Base-by-base conservation (phyloP, 2,113 vertebrate species). In the Malurus melanocephalus region DNA sequence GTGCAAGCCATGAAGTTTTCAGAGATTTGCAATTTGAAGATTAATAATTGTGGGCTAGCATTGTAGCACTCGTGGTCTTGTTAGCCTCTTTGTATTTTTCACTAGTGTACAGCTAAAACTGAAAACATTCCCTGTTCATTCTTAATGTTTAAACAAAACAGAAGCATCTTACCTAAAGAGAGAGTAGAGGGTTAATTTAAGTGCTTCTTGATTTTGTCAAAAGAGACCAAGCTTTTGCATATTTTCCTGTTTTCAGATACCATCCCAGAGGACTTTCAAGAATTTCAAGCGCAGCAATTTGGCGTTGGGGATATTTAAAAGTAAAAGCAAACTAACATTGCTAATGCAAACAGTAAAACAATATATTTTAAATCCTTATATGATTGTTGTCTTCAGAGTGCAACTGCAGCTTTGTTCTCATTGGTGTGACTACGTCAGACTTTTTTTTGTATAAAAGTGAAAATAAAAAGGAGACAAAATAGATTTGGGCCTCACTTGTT, bases 181-280 rank as follows among this genome's bases (percentile, higher is more conserved):
- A 74, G 3, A 33, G 13, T 21, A 57, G 18, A 6, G 49, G 42
- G 28, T 9, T 66, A 82, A 40, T 40, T 42, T 35, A 76, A 64
- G 30, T 48, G 17, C 13, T 64, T 28, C 65, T 43, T 30, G 28
- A 32, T 91, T 90, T 73, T 85, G 32, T 65, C 18, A 40, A 52
- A 61, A 60, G 13, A 66, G 5, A 49, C 33, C 95, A 33, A 97
- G 79, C 18, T 56, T 57, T 6, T 74, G 28, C 11, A 0, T 80
- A 7, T 64, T 82, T 80, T 94, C n/a, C 87, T 79, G 43, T 81
- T 97, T 93, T 66, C 97, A 99, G 99, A 99, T 74, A 99, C 98
- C 64, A 99, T 99, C 90, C 99, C 99, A 76, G 97, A 96, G 74
- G 98, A 99, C 96, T 99, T 98, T 42, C 96, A 98, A 91, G 98